A percentile compares a stretch with the other conserved stretches of the same genome.
Conservation (phyloP, 2,888 invertebrate genomes). For the Drosophila longiperda region DNA sequence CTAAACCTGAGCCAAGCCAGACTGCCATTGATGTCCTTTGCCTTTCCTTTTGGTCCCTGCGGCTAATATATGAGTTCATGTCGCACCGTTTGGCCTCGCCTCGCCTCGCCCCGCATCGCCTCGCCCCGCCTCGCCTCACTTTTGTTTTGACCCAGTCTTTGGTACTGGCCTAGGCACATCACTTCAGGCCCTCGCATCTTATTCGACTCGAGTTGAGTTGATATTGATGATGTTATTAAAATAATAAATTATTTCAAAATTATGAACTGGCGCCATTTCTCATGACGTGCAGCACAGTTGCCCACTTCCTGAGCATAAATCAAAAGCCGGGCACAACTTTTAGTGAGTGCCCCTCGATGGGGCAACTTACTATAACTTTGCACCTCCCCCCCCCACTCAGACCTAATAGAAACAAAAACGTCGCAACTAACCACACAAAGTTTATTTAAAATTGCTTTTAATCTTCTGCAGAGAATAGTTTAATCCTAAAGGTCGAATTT, state of each 20-base stretch:
- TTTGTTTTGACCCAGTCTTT: slow-evolving; percentile 62
- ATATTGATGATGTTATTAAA: slow-evolving; percentile 81
- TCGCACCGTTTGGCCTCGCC: slow-evolving; percentile 67
- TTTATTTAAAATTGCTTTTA: slow-evolving; percentile 51
- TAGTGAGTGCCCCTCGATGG: slow-evolving; percentile 34
- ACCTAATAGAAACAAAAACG: slow-evolving; percentile 31
- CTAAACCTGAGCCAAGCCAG: background rate
- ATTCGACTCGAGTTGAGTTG: slow-evolving; percentile 58
- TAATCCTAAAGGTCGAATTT: background rate
- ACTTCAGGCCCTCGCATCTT: slow-evolving; percentile 1
- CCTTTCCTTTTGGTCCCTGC: slow-evolving; percentile 61
- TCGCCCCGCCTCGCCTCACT: slow-evolving; percentile 58
- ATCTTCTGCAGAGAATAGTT: background rate
- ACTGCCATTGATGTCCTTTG: slow-evolving; percentile 65
- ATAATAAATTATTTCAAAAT: slow-evolving; percentile 80
- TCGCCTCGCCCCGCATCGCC: slow-evolving; percentile 60
- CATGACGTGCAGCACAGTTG: slow-evolving; percentile 59
- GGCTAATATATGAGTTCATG: slow-evolving; percentile 77
- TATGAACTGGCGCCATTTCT: slow-evolving; percentile 79
- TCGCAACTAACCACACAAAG: slow-evolving; percentile 45
- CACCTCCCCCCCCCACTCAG: slow-evolving; percentile 2
- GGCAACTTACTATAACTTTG: slow-evolving; percentile 29
- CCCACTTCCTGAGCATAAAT: slow-evolving; percentile 56
- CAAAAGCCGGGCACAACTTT: slow-evolving; percentile 50
- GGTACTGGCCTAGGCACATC: slow-evolving; percentile 42